Conservation (phyloP, 2,888 invertebrate species). For the Epirrhoe alternata region DNA sequence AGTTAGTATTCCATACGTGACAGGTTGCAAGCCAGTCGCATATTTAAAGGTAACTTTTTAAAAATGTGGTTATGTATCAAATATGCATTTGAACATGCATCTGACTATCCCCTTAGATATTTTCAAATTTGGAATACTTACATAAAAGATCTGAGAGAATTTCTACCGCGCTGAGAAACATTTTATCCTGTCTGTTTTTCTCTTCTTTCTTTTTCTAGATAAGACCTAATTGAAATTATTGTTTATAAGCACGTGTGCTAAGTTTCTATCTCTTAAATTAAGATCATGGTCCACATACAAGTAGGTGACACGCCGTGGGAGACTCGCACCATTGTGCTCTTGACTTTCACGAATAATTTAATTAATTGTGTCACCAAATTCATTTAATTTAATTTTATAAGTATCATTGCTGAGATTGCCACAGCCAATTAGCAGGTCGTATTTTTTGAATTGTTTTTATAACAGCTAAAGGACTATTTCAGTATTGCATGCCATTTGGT, state of each 20-base stretch:
- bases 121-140: no score
- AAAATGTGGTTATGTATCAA: no score
- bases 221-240: no score
- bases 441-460: background rate
- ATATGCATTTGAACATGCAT: no score
- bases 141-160: no score
- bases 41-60: no score
- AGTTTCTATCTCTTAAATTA: constrained; percentile 36
- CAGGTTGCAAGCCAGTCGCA: no score
- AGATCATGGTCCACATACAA: constrained; percentile 68
- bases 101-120: no score
- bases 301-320: constrained; percentile 78
- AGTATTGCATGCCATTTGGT: background rate
- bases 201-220: no score
- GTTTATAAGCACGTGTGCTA: background rate
- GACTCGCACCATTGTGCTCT: constrained; percentile 67
- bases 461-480: background rate
- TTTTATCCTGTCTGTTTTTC: no score
- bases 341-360: constrained; percentile 80
- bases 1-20: no score
- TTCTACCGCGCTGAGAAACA: no score
- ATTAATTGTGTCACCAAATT: constrained; percentile 78
- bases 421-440: background rate
- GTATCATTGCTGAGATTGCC: constrained; percentile 29
- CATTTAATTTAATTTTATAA: constrained; percentile 68